Evolutionary conservation across 1,140 invertebrate species (phyloP).

Genomic region (Nymphalis io): DNA sequence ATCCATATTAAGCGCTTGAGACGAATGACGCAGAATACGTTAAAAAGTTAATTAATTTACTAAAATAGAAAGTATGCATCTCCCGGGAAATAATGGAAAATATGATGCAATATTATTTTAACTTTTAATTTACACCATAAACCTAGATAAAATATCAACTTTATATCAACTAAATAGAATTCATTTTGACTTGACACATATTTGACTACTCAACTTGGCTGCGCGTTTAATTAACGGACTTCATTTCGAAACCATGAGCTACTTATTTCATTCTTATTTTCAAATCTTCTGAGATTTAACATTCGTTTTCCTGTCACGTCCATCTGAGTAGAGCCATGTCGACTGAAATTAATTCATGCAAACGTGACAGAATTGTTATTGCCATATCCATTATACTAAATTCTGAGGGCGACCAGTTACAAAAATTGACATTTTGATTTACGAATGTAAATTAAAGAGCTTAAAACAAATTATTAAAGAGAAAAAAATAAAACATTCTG

Average conservation of each 20-base stretch:
- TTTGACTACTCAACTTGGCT: slow-evolving; percentile 15
- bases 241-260: slow-evolving; percentile 24
- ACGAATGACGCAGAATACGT: neutral
- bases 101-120: slow-evolving; percentile 9
- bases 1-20: neutral
- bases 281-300: slow-evolving; percentile 20
- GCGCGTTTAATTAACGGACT: slow-evolving; percentile 25
- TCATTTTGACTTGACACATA: neutral
- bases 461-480: no score
- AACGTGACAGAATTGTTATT: slow-evolving; percentile 7
- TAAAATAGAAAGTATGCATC: slow-evolving; percentile 8
- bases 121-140: slow-evolving; percentile 6
- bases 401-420: no score
- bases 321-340: slow-evolving; percentile 14
- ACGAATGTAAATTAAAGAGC: no score
- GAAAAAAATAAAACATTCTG: no score
- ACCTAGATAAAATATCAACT: neutral
- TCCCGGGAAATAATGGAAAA: slow-evolving; percentile 4
- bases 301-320: slow-evolving; percentile 30
- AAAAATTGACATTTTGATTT: no score
- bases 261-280: slow-evolving; percentile 31
- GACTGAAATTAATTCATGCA: slow-evolving; percentile 28
- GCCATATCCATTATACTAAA: no score
- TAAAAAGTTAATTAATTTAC: slow-evolving; percentile 13
- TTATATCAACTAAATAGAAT: neutral